Evolutionary conservation across 2,797 vertebrate genomes (phyloP).

Genomic region (Eleutherodactylus coqui): DNA sequence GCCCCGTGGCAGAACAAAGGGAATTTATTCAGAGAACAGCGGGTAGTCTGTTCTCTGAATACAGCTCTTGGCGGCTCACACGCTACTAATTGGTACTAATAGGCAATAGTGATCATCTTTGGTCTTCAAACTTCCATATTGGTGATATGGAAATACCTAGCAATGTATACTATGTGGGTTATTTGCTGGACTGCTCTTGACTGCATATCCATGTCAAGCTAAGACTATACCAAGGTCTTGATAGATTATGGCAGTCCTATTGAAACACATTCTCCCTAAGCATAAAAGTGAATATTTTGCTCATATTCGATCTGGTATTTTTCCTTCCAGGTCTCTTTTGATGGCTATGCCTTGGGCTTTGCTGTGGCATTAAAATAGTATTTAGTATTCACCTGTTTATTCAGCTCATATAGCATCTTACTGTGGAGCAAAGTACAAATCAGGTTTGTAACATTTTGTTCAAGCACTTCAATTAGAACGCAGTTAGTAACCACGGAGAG

Average conservation of each 20-base stretch:
- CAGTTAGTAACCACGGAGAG: constrained; percentile 41
- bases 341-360: background rate
- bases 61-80: too few species aligned
- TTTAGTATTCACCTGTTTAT: constrained; percentile 60
- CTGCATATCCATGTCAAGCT: too few species aligned
- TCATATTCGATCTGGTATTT: background rate
- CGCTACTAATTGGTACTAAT: too few species aligned
- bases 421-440: constrained; percentile 54
- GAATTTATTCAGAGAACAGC: too few species aligned
- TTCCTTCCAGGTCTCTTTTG: background rate
- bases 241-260: background rate
- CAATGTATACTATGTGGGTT: background rate
- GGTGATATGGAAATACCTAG: too few species aligned
- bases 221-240: background rate
- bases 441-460: constrained; percentile 30
- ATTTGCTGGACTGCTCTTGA: background rate
- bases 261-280: background rate
- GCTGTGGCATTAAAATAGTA: background rate
- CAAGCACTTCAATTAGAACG: constrained; percentile 40
- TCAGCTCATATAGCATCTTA: constrained; percentile 46
- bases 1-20: too few species aligned
- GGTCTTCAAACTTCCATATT: too few species aligned
- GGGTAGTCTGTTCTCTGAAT: too few species aligned
- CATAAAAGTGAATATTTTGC: background rate
- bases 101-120: too few species aligned